These are phyloP conservation scores for Rhizomys pruinosus DNA, from an alignment of 2,113 vertebrate genomes.

Conservation along the genomic window DNA sequence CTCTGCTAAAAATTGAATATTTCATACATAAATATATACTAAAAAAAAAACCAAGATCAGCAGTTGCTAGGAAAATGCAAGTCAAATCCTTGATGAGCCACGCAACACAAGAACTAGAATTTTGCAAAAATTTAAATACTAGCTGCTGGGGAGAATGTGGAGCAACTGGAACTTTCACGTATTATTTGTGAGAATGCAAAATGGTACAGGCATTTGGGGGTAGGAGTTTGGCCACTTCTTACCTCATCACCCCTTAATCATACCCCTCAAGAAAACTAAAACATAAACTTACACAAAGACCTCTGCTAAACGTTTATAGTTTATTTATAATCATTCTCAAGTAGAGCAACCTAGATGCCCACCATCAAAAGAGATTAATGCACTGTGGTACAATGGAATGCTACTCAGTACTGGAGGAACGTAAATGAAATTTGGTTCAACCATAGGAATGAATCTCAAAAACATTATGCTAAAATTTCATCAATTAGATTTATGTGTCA, in stretches of 20 bases:
- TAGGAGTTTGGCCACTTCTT: neutral
- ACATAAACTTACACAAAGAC: neutral
- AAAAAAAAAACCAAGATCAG: neutral
- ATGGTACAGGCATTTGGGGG: accelerated
- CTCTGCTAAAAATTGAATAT: neutral
- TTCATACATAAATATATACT: neutral
- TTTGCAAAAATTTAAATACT: neutral
- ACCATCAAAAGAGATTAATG: neutral
- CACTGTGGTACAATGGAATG: accelerated
- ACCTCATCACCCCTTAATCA: neutral
- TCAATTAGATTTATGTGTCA: neutral
- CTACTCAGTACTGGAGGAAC: neutral
- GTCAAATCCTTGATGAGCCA: neutral
- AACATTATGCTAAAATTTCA: no score
- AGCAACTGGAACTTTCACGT: accelerated
- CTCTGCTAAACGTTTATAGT: neutral
- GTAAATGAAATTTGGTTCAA: accelerated
- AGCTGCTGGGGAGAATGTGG: neutral
- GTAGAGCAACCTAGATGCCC: neutral
- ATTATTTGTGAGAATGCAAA: neutral
- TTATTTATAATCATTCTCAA: neutral
- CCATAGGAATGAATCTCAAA: neutral
- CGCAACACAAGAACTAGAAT: no score
- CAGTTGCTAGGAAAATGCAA: neutral
- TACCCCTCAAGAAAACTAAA: neutral